Evolutionary conservation across 2,888 invertebrate genomes (phyloP), one percentile per base, ranked within the genome.

Genomic region (Hoplodrina ambigua): DNA sequence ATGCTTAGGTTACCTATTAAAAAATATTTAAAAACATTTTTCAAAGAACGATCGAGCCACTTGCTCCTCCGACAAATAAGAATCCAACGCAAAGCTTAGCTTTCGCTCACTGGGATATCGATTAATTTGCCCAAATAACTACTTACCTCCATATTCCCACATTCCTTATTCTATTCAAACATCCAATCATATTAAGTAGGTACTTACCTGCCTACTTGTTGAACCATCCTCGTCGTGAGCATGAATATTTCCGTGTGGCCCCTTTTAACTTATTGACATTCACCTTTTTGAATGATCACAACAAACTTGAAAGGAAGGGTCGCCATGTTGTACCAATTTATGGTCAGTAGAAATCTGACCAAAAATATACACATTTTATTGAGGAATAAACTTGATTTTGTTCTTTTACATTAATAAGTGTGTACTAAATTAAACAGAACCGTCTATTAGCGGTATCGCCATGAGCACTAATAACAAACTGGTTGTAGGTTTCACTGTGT

Each of bases 161-260:
- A 66, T 49, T 59, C 64, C 55, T 71, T 67, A 69, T 59, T 71
- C 67, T 77, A 73, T 78, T 74, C 67, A 78, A 67, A 74, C 60
- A 81, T 71, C 57, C 81, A 83, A 81, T 81, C 81, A 74, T 68
- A 65, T 65, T 81, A 78, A 83, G 84, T 81, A n/a, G n/a, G n/a
- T n/a, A n/a, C n/a, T n/a, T n/a, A 71, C 67, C 50, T 44, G 54
- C 46, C 67, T 66, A 81, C 79, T 70, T 81, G 84, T 84, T 75
- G 82, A 78, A 60, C 50, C 59, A 57, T 57, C 60, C 20, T 66
- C 57, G 54, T 63, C 75, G 71, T 62, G 68, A 56, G 64, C 62
- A 25, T 76, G 37, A 66, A 69, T 70, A 69, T 66, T 63, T 75
- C 60, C 67, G 20, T 72, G 49, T 64, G 37, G 46, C 62, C 63